These are phyloP conservation scores for Scalopus aquaticus DNA, from an alignment of 2,113 vertebrate species.

Conservation along the genomic window DNA sequence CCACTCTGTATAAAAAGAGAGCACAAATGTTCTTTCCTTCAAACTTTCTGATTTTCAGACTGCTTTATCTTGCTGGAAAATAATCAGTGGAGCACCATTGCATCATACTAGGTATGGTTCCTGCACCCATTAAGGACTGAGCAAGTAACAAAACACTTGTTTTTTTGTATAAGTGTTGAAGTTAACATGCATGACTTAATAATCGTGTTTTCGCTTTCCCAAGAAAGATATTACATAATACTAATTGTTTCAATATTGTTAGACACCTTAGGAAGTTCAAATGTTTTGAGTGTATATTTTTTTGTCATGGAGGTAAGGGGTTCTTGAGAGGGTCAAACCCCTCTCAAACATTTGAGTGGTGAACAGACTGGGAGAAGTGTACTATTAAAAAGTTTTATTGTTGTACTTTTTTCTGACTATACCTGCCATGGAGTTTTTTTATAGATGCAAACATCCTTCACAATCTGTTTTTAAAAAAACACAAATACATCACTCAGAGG, in stretches of 20 bases:
- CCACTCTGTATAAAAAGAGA: not conserved
- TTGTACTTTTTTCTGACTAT: constrained; percentile 63
- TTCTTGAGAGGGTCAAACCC: not conserved
- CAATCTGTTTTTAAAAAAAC: constrained; percentile 83
- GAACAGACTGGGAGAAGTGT: constrained; percentile 61
- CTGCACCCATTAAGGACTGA: constrained; percentile 52
- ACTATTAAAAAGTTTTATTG: constrained; percentile 65
- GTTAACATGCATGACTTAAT: constrained; percentile 77
- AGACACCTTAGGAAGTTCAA: constrained; percentile 79
- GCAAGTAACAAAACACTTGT: constrained; percentile 62
- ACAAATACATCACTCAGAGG: constrained; percentile 86
- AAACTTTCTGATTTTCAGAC: not conserved
- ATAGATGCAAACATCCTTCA: constrained; percentile 86
- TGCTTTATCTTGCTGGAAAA: not conserved
- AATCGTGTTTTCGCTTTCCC: constrained; percentile 78
- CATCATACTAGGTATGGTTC: not conserved
- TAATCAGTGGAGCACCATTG: constrained; percentile 34
- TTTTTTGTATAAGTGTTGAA: constrained; percentile 77
- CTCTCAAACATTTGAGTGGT: constrained; percentile 50
- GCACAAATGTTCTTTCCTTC: not conserved
- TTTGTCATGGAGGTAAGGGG: constrained; percentile 54
- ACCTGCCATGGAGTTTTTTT: constrained; percentile 81
- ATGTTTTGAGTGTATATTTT: constrained; percentile 73
- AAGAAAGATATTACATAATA: constrained; percentile 78
- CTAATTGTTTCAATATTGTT: constrained; percentile 81